Percentiles rank a stretch among this genome's conserved stretches.
These are phyloP conservation scores for Potamarius usumacintae DNA, from an alignment of 2,113 vertebrate genomes.

Conservation along the genomic window DNA sequence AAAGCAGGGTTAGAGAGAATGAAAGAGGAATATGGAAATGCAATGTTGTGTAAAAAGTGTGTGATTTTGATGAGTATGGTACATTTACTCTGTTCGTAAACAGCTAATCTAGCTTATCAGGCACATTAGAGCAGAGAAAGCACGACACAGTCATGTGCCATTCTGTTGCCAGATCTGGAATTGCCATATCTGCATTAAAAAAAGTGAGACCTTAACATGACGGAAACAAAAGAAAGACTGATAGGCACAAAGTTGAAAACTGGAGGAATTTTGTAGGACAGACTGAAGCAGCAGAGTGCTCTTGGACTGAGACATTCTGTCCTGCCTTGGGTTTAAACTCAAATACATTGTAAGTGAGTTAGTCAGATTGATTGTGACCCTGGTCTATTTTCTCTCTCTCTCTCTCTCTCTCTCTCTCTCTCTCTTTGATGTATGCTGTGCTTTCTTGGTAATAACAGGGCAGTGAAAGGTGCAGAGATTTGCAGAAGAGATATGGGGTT, in stretches of 20 bases:
- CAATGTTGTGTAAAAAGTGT: neutral
- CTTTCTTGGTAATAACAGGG: constrained; percentile 55
- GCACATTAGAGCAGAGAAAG: neutral
- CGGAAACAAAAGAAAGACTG: neutral
- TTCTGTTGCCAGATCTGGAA: neutral
- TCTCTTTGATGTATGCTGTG: neutral
- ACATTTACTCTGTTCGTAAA: neutral
- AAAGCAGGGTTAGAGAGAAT: neutral
- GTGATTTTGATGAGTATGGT: neutral
- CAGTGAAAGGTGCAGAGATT: constrained; percentile 58
- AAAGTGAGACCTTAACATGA: neutral
- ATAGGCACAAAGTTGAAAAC: neutral
- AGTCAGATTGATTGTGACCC: constrained; percentile 33
- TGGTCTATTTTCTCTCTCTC: constrained; percentile 18
- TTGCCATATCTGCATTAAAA: neutral
- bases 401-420: constrained; percentile 14
- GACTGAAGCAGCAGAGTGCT: neutral
- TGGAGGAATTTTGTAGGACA: constrained; percentile 17
- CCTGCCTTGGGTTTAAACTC: constrained; percentile 43
- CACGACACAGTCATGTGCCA: neutral
- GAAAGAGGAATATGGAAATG: neutral
- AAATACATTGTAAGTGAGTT: constrained; percentile 35
- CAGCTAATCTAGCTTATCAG: too few relatives aligned
- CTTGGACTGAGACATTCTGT: neutral
- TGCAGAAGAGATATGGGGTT: constrained; percentile 64